Base-by-base conservation (phyloP, 2,888 invertebrate genomes). In the Heliconius hortense region DNA sequence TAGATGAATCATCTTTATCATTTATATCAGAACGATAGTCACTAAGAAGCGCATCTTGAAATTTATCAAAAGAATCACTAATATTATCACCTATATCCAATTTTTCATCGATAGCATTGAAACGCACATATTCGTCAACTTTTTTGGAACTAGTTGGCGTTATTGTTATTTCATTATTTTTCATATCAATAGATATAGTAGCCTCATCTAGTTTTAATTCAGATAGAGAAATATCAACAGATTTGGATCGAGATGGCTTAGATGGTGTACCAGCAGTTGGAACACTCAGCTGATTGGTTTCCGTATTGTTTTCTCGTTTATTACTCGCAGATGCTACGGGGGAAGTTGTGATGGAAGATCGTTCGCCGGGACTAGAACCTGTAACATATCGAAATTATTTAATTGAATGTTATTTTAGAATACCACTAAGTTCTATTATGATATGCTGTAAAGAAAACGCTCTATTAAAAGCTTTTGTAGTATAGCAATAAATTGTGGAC, bases 211-310 rank as follows among this genome's bases (percentile, higher is more conserved):
- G 80, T 59, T 84, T 86, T 7, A 93, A 80, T 1, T 89, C 89
- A 2, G 89, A 84, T 3, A 94, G 87, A 1, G 94, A 90, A 1
- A 94, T 93, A 78, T 95, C 95, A 3, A 95, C 94, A 0, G 95
- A 95, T 85, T 94, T 95, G 0, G 95, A 95, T 59, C 95, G 86
- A 79, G 88, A 89, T 79, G 94, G 95, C 77, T 94, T 89, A 56
- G 89, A 87, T 75, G 90, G 90, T 26, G 88, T 85, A 75, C 71
- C 71, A 62, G 71, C 26, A 18, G 85, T 76, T 21, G 93, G 93
- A 21, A 92, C 85, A 78, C 88, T 86, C 0, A 93, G 84, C 82
- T 93, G 93, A 81, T 92, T 91, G 3, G 87, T 75, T 28, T 92
- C 93, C 10, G 82, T 66, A 77, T 74, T 82, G 8, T 76, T 77